These are phyloP conservation scores for Eupelmus urozonus DNA, from an alignment of 2,888 invertebrate genomes.

Conservation along the genomic window DNA sequence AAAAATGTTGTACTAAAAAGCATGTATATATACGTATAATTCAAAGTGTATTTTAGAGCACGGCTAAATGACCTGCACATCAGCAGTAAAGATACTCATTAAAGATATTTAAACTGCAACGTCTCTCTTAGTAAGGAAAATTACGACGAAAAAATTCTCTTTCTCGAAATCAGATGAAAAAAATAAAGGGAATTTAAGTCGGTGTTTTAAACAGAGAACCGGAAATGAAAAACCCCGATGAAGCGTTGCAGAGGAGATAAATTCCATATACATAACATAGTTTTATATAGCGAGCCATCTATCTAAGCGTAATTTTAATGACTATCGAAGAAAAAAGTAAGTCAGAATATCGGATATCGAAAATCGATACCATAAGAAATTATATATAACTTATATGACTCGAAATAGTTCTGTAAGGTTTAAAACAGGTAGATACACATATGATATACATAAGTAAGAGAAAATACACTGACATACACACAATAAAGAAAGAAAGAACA, in stretches of 20 bases:
- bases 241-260: conserved; percentile 67
- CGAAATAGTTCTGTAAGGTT: conserved; percentile 17
- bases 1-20: no score
- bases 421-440: conserved; percentile 32
- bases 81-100: no score
- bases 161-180: no score
- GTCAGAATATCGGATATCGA: conserved; percentile 46
- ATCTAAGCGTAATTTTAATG: conserved; percentile 68
- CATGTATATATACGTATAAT: no score
- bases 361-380: conserved; percentile 20
- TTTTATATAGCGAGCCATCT: conserved; percentile 74
- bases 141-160: no score
- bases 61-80: no score
- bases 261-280: conserved; percentile 68
- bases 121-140: no score
- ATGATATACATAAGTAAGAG: not conserved
- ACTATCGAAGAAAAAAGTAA: no score
- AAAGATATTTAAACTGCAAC: no score
- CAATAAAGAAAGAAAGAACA: not conserved
- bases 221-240: conserved; percentile 65
- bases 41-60: no score
- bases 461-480: not conserved
- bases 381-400: conserved; percentile 13
- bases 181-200: no score
- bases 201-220: no score